These are phyloP conservation scores for Suricata suricatta DNA, from an alignment of 2,113 vertebrate genomes.

Conservation along the genomic window DNA sequence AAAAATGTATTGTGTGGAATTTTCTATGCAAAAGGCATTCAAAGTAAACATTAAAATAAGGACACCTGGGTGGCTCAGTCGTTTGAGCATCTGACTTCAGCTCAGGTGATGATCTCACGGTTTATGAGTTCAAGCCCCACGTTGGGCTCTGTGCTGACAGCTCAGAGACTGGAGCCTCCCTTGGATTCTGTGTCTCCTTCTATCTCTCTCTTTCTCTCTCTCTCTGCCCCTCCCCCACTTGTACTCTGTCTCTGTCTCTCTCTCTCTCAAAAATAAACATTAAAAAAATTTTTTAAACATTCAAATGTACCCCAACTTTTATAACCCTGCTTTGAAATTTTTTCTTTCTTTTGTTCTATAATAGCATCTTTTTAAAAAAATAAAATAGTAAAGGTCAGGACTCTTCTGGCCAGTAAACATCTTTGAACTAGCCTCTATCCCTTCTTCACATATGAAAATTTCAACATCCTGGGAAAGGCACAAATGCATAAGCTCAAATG, in stretches of 20 bases:
- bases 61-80: no score
- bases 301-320: slow-evolving; percentile 16
- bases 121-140: no score
- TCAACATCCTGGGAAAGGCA: not conserved
- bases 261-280: no score
- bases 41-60: slow-evolving; percentile 22
- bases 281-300: not conserved
- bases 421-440: not conserved
- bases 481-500: not conserved
- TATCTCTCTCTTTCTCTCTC: no score
- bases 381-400: not conserved
- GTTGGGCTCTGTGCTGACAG: no score
- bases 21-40: not conserved
- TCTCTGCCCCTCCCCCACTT: no score
- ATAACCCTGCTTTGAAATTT: slow-evolving; percentile 21
- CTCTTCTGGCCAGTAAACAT: not conserved
- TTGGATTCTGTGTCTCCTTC: no score
- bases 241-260: no score
- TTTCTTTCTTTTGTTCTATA: not conserved
- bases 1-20: not conserved
- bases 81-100: no score
- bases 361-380: not conserved
- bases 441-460: slow-evolving; percentile 6
- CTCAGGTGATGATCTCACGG: no score
- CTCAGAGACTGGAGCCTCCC: no score